These are phyloP conservation scores for Apotomis turbidana DNA, from an alignment of 2,888 invertebrate genomes.

Conservation along the genomic window DNA sequence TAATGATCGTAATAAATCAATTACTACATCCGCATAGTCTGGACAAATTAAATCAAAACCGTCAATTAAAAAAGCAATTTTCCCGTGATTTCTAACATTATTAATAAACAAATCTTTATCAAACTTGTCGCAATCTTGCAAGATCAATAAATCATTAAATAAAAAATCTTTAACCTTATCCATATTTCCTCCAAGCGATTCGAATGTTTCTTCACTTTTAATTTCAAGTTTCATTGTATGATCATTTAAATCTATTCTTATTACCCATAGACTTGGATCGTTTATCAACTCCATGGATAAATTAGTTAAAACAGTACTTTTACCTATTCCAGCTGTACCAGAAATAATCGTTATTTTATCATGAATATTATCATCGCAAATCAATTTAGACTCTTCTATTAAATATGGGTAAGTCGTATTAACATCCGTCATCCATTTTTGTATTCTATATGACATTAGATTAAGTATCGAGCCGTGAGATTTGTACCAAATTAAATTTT, in stretches of 20 bases:
- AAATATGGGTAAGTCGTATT: not conserved
- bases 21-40: not conserved
- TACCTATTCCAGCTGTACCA: conserved; percentile 4
- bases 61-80: not conserved
- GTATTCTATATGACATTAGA: not conserved
- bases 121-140: not conserved
- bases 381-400: not conserved
- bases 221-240: not conserved
- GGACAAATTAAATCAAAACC: conserved; percentile 1
- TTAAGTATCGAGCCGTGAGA: not conserved
- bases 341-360: not conserved
- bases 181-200: not conserved
- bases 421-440: not conserved
- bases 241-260: conserved; percentile 8
- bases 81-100: not conserved
- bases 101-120: not conserved
- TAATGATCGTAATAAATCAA: not conserved
- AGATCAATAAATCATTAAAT: not conserved
- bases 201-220: not conserved
- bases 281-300: not conserved
- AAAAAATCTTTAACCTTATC: not conserved
- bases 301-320: conserved; percentile 2
- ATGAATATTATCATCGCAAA: not conserved
- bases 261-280: not conserved
- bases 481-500: not conserved